phyloP scores from a whole-genome alignment of 2,113 vertebrate species.

The Gymnobelideus leadbeateri region DNA sequence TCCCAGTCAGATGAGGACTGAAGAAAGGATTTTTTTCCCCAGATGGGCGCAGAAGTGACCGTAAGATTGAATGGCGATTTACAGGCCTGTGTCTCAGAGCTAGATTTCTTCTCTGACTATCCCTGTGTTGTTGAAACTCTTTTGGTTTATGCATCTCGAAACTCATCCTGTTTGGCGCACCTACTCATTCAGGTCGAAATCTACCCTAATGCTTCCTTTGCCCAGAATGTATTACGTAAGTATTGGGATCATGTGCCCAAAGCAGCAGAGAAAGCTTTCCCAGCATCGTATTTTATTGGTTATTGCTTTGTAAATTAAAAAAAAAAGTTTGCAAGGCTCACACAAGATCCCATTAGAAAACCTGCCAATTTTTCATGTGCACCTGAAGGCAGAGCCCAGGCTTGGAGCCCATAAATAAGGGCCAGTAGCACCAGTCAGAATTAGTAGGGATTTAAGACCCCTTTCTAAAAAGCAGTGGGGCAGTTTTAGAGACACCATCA shows the following conservation, averaged over 20 bases:
- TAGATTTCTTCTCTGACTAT: constrained; percentile 83
- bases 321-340: not conserved
- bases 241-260: not conserved
- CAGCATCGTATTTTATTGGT: not conserved
- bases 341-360: not conserved
- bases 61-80: constrained; percentile 83
- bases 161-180: constrained; percentile 76
- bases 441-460: not conserved
- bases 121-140: constrained; percentile 89
- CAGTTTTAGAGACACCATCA: not conserved
- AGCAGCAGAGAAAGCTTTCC: not conserved
- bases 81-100: constrained; percentile 82
- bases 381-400: not conserved
- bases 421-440: not conserved
- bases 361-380: not conserved
- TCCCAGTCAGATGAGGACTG: not conserved
- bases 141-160: constrained; percentile 88
- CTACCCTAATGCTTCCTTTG: constrained; percentile 84
- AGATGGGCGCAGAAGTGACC: constrained; percentile 84
- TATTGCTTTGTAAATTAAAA: not conserved
- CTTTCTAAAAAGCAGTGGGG: not conserved
- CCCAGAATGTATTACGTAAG: constrained; percentile 86
- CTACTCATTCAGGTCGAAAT: constrained; percentile 92
- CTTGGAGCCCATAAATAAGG: not conserved
- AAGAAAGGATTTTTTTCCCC: constrained; percentile 50